These are phyloP conservation scores for Mareca penelope DNA, from an alignment of 2,797 vertebrate genomes.

Conservation along the genomic window DNA sequence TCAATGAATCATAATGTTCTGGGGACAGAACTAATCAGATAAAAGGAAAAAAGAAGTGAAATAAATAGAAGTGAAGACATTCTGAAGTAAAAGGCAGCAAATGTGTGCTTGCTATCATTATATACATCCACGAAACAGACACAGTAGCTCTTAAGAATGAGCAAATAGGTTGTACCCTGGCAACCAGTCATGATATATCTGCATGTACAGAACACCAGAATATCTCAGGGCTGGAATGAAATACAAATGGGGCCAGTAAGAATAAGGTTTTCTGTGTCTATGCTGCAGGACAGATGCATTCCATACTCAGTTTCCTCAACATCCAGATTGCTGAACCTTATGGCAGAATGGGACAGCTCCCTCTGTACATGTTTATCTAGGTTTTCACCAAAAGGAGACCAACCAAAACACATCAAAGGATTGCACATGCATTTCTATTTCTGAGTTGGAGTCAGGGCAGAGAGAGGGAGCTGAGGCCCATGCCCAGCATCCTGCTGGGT, in stretches of 20 bases:
- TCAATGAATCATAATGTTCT: not conserved
- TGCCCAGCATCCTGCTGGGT: rapidly evolving
- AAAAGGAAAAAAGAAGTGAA: not conserved
- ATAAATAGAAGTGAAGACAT: not conserved
- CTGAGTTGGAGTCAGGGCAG: not conserved
- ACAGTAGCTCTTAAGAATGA: not conserved
- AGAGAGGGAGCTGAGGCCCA: not conserved
- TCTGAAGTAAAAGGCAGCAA: not conserved
- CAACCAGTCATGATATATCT: not conserved
- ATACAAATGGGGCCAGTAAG: not conserved
- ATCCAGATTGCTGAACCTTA: not conserved
- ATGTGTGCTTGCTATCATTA: not conserved
- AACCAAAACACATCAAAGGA: not conserved
- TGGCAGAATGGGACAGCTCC: not conserved
- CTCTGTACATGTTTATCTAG: not conserved
- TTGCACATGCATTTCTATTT: not conserved
- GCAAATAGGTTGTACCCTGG: not conserved
- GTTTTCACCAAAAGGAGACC: not conserved
- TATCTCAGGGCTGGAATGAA: not conserved
- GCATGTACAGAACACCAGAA: not conserved
- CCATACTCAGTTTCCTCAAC: not conserved
- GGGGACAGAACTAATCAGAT: not conserved
- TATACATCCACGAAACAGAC: not conserved
- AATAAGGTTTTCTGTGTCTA: not conserved
- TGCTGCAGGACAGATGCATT: not conserved